These are phyloP conservation scores for Drosophila conformis DNA, from an alignment of 2,888 invertebrate species.

Conservation along the genomic window DNA sequence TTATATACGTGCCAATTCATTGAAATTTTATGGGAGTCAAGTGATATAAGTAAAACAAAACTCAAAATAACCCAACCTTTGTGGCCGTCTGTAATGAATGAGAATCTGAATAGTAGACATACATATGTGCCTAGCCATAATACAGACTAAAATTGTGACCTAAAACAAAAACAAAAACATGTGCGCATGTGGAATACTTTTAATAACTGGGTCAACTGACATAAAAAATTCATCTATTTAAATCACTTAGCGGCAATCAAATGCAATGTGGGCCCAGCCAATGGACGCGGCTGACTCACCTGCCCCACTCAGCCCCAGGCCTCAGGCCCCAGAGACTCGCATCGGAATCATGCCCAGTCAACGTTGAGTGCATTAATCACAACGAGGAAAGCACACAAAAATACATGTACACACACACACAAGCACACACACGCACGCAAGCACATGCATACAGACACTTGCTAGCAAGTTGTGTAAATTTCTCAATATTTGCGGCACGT, in stretches of 20 bases:
- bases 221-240: slow-evolving; percentile 59
- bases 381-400: slow-evolving; percentile 38
- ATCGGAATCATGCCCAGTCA: slow-evolving; percentile 25
- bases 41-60: neutral
- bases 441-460: slow-evolving; percentile 3
- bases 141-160: neutral
- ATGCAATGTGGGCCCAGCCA: slow-evolving; percentile 41
- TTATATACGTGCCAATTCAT: neutral
- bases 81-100: neutral
- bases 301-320: slow-evolving; percentile 24
- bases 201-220: slow-evolving; percentile 68
- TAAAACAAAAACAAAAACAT: slow-evolving; percentile 11
- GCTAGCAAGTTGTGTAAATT: slow-evolving; percentile 49
- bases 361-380: slow-evolving; percentile 64
- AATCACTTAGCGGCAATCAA: slow-evolving; percentile 73
- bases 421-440: neutral
- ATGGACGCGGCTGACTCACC: slow-evolving; percentile 40
- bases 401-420: slow-evolving; percentile 9
- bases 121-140: neutral
- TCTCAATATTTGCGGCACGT: slow-evolving; percentile 66
- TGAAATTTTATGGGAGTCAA: neutral
- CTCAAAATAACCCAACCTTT: neutral
- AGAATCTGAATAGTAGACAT: neutral
- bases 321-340: slow-evolving; percentile 25
- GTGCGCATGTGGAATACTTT: slow-evolving; percentile 14